Evolutionary conservation across 2,888 invertebrate species (phyloP), one percentile per base, ranked within the genome.

Genomic region (Papilio demoleus): DNA sequence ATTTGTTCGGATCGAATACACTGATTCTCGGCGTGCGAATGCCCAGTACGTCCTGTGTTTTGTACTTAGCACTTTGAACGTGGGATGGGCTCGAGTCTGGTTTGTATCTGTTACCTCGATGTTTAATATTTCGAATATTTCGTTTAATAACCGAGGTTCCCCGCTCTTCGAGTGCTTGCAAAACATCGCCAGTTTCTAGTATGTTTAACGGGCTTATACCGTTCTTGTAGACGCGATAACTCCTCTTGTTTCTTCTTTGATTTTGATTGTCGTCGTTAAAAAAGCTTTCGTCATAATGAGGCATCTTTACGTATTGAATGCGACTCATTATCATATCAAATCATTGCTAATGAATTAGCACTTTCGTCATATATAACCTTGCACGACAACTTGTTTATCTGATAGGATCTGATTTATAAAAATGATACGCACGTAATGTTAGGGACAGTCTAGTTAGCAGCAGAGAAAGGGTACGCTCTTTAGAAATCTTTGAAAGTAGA

Each of bases 271-370:
- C 93, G 71, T 90, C 90, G 65, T 88, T 79, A 71, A 93, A 90
- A 77, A 93, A 93, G 78, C 88, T 93, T 80, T 93, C 93, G 74
- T 93, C 93, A 82, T 93, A 93, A 79, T 93, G 88, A 72, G 93
- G 93, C 93, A 93, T 93, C 72, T 81, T 87, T 71, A 71, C 38
- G 64, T 74, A 72, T 67, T 76, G 65, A 73, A 76, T 75, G 76
- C 75, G 70, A 61, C 66, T 72, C 72, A 70, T 73, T 58, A 70
- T 67, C 65, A 58, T 27, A 56, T 73, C 71, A 71, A 73, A 45
- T 69, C 70, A 72, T 70, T 22, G 36, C 24, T 53, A 60, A 40
- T 53, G 36, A 38, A 40, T 27, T 50, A 62, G 45, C 40, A 31
- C 42, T 17, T 31, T 47, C 60, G n/a, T 62, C 40, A 24, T 62